phyloP scores from a whole-genome alignment of 2,888 invertebrate genomes.

The Amphipoea lucens region DNA sequence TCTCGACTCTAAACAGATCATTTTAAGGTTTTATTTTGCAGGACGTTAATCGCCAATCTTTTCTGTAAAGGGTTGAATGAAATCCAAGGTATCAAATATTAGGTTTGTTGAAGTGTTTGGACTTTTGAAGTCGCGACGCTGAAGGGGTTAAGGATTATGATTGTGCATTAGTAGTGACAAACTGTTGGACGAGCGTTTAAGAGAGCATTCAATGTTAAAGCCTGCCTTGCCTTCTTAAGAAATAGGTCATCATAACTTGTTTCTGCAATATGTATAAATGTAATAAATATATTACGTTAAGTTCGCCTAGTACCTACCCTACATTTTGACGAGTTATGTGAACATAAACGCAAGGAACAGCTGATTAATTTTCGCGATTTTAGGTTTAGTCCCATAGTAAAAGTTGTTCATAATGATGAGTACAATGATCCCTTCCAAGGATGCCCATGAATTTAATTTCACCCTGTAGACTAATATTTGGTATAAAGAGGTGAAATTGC shows the following conservation, averaged over 20 bases:
- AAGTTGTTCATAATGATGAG: no score
- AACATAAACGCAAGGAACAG: no score
- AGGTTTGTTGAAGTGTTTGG: constrained; percentile 32
- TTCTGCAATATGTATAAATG: no score
- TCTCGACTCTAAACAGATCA: background rate
- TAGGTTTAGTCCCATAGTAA: no score
- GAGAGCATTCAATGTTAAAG: background rate
- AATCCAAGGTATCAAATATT: constrained; percentile 42
- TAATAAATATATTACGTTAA: background rate
- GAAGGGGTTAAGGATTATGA: constrained; percentile 27
- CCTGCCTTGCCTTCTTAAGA: background rate
- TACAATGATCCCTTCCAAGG: no score
- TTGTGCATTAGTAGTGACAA: constrained; percentile 15
- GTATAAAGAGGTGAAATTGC: background rate
- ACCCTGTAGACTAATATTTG: no score
- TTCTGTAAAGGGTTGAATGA: constrained; percentile 27
- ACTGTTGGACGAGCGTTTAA: constrained; percentile 1
- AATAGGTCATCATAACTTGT: background rate
- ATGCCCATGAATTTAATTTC: no score
- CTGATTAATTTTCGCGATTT: no score
- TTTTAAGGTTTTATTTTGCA: constrained; percentile 1
- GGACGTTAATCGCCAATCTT: background rate
- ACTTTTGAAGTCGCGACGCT: constrained; percentile 16
- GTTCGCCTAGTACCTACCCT: background rate
- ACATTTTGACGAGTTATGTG: no score